Conservation (phyloP, 2,113 vertebrate genomes). For the Ranitomeya variabilis region DNA sequence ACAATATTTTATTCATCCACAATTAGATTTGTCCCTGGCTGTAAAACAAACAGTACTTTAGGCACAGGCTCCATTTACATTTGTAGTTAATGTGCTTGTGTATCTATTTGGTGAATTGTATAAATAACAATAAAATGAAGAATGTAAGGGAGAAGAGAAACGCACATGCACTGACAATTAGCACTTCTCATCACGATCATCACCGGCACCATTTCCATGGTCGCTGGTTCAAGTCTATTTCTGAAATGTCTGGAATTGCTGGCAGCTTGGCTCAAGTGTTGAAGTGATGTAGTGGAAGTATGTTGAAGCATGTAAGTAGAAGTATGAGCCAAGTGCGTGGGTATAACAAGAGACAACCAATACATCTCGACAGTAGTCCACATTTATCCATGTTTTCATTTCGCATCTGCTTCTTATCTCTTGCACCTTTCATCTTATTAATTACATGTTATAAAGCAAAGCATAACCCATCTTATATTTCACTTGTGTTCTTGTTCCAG, state of each 20-base stretch:
- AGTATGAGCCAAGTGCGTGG: not conserved
- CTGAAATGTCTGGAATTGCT: not conserved
- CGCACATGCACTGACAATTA: not conserved
- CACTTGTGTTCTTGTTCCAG: not conserved
- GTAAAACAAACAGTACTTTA: too few species aligned
- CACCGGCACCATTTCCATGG: not conserved
- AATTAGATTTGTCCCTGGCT: not conserved
- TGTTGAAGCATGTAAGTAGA: too few species aligned
- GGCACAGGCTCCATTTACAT: too few species aligned
- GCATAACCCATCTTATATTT: not conserved
- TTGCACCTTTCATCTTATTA: not conserved
- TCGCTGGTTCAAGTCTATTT: too few species aligned
- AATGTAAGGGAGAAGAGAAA: not conserved
- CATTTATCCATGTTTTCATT: not conserved
- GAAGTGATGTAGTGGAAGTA: not conserved
- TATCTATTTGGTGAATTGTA: not conserved
- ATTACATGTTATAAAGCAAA: not conserved
- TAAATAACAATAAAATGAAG: not conserved
- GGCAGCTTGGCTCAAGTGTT: not conserved
- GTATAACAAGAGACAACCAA: not conserved
- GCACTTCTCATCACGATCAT: not conserved
- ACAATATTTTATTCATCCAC: not conserved
- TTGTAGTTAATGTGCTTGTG: not conserved
- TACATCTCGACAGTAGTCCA: not conserved
- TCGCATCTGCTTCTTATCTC: not conserved